phyloP scores from a whole-genome alignment of 92 coral and sea anemone species.

The Hydrozoanthus gracilis region DNA sequence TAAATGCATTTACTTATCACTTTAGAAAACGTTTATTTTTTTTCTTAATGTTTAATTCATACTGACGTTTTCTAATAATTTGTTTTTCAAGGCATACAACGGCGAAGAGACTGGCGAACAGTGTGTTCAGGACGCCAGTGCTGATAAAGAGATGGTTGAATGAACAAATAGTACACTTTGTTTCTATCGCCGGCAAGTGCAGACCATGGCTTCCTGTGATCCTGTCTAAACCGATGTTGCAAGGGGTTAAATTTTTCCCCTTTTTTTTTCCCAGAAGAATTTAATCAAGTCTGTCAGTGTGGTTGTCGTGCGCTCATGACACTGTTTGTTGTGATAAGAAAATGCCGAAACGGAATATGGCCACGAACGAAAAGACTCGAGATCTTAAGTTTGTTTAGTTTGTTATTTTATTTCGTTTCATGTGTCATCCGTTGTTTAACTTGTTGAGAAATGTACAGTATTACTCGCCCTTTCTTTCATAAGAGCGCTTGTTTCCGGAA shows the following conservation, averaged over 20 bases:
- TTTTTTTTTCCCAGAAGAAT: neutral
- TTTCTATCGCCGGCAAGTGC: too few species aligned
- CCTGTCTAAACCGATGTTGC: neutral
- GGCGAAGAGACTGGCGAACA: constrained; percentile 10
- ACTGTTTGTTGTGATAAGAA: too few species aligned
- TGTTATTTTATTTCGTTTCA: too few species aligned
- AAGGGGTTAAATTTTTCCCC: neutral
- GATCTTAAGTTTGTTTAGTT: too few species aligned
- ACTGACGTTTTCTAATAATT: neutral
- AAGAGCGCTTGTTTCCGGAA: too few species aligned
- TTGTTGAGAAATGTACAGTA: too few species aligned
- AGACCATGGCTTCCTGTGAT: neutral
- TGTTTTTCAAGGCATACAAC: constrained; percentile 13
- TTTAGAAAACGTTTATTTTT: neutral
- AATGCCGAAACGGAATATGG: neutral
- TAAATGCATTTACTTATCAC: neutral
- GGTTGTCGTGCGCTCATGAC: constrained; percentile 3
- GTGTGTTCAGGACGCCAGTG: constrained; percentile 14
- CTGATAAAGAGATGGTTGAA: constrained; percentile 15
- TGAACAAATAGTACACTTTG: neutral
- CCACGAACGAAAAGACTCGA: too few species aligned
- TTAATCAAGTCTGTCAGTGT: neutral
- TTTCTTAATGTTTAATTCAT: neutral
- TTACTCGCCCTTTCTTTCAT: too few species aligned
- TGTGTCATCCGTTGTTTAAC: too few species aligned